phyloP scores from a whole-genome alignment of 1,140 invertebrate genomes.

The Muscidifurax raptorellus region DNA sequence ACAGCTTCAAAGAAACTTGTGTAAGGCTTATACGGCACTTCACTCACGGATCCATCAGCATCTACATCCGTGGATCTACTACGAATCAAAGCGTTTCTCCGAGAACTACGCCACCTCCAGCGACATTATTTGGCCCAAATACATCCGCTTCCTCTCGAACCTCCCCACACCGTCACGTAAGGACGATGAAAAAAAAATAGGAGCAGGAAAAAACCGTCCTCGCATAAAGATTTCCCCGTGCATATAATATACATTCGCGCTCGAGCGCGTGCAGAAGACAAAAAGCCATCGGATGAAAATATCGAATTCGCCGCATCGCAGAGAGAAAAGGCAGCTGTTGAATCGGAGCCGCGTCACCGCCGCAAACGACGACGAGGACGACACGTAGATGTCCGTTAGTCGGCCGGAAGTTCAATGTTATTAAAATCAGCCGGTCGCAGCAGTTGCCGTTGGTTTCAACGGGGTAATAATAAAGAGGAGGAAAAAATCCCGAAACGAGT shows the following conservation, averaged over 20 bases:
- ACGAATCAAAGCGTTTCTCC: neutral
- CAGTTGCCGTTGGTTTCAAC: slow-evolving; percentile 51
- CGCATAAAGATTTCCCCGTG: neutral
- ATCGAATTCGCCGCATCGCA: neutral
- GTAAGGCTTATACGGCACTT: neutral
- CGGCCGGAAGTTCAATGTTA: slow-evolving; percentile 71
- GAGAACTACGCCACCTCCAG: neutral
- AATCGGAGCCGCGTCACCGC: neutral
- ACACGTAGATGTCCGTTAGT: slow-evolving; percentile 70
- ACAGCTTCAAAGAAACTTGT: neutral
- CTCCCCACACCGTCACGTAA: neutral
- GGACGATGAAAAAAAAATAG: neutral
- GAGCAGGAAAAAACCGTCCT: neutral
- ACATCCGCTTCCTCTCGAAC: slow-evolving; percentile 18
- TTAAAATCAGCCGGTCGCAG: slow-evolving; percentile 67
- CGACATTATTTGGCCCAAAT: slow-evolving; percentile 17
- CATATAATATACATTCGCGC: neutral
- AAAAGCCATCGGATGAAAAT: slow-evolving; percentile 34
- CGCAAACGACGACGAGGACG: slow-evolving; percentile 51
- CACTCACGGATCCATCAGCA: neutral
- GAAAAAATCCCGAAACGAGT: slow-evolving; percentile 28
- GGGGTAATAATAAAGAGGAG: neutral
- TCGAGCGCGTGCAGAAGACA: slow-evolving; percentile 28
- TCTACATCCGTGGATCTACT: neutral
- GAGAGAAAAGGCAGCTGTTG: neutral